A percentile compares a stretch with the other conserved stretches of the same genome.
Conservation (phyloP, 2,113 vertebrate genomes). For the Dasyurus viverrinus region DNA sequence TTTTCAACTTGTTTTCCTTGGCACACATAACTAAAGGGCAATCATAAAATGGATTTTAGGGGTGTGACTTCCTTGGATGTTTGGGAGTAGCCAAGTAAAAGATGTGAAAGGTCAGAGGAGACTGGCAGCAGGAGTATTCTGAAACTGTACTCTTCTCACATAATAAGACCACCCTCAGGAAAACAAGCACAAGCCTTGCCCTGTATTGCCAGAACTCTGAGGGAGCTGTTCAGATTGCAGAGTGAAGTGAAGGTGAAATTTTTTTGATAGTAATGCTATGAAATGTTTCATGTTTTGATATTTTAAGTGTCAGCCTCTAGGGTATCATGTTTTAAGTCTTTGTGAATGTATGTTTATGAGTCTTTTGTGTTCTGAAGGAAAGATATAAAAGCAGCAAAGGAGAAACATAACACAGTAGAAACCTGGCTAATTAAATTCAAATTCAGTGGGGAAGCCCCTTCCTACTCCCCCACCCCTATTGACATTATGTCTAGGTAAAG, state of each 20-base stretch:
- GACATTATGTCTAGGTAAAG: neutral
- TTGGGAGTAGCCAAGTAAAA: neutral
- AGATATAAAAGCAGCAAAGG: neutral
- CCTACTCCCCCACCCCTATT: rapidly evolving
- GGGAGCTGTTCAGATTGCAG: neutral
- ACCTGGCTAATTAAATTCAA: neutral
- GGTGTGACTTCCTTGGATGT: neutral
- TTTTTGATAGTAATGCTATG: neutral
- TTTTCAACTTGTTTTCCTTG: neutral
- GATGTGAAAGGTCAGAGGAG: neutral
- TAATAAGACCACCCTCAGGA: neutral
- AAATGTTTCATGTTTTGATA: neutral
- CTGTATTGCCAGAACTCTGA: neutral
- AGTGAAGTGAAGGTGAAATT: neutral
- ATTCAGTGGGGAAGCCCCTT: neutral
- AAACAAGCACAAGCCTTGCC: neutral
- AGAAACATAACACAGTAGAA: neutral
- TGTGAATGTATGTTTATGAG: neutral
- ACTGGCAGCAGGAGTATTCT: neutral
- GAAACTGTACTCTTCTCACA: neutral
- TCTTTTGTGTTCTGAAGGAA: neutral
- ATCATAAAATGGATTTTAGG: neutral
- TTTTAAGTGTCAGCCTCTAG: neutral
- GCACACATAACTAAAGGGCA: neutral
- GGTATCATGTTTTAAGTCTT: neutral